Conservation (phyloP, 2,797 vertebrate genomes). For the Typhlichthys eigenmanni region DNA sequence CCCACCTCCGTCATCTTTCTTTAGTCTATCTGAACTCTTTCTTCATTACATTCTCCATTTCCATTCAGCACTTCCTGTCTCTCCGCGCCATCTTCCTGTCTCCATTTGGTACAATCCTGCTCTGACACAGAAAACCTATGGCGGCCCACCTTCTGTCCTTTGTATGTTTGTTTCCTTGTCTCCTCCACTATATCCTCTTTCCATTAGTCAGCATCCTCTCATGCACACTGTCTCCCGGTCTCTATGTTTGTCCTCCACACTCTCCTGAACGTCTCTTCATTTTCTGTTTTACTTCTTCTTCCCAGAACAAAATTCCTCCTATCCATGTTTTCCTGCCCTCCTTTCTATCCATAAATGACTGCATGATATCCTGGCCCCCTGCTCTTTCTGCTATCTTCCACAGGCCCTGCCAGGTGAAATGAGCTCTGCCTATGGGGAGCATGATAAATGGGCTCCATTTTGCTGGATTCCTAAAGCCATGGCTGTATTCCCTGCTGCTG, state of each 20-base stretch:
- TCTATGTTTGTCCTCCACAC: not conserved
- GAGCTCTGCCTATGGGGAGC: constrained; percentile 28
- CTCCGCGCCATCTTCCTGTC: constrained; percentile 25
- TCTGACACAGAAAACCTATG: not conserved
- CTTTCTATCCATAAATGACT: constrained; percentile 6
- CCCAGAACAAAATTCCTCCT: too few relatives aligned
- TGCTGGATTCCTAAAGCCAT: constrained; percentile 26
- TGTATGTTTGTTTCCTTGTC: not conserved
- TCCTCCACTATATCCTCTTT: not conserved
- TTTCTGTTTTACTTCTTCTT: too few relatives aligned
- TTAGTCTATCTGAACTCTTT: too few relatives aligned
- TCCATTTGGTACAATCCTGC: not conserved
- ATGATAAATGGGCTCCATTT: constrained; percentile 52
- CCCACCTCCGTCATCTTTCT: too few relatives aligned
- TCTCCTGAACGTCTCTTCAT: too few relatives aligned
- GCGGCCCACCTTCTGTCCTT: not conserved
- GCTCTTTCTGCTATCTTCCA: constrained; percentile 11
- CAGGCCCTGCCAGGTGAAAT: constrained; percentile 19
- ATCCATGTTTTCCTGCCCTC: not conserved
- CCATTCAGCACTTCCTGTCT: not conserved
- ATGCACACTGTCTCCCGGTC: not conserved
- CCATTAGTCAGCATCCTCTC: not conserved
- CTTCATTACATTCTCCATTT: too few relatives aligned
- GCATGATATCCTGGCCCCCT: constrained; percentile 2
- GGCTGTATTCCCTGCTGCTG: constrained; percentile 22